These are phyloP conservation scores for Leucozona laternaria DNA, from an alignment of 2,888 invertebrate genomes.

Conservation along the genomic window DNA sequence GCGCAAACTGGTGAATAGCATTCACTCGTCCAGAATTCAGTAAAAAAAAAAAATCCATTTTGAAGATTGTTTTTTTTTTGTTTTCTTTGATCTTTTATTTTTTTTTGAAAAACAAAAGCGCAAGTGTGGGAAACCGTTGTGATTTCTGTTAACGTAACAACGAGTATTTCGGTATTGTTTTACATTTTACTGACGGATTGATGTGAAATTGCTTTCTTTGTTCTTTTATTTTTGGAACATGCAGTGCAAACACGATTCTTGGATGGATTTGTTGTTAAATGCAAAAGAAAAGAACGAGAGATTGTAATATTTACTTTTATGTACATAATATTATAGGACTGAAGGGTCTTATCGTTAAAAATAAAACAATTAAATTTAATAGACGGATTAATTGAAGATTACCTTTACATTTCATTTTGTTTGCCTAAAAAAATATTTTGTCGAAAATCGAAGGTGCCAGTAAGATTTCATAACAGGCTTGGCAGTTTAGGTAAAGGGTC, in stretches of 20 bases:
- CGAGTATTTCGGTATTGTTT: too few relatives aligned
- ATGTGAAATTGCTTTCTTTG: constrained; percentile 35
- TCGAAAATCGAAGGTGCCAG: too few relatives aligned
- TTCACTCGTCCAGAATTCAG: background rate
- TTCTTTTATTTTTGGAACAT: constrained; percentile 24
- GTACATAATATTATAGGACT: background rate
- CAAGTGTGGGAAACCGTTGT: constrained; percentile 36
- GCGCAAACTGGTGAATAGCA: background rate
- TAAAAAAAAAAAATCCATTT: constrained; percentile 26
- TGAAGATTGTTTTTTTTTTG: constrained; percentile 41
- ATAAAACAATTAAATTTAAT: background rate
- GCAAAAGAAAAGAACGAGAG: background rate
- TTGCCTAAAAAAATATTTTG: too few relatives aligned
- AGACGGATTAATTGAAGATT: background rate
- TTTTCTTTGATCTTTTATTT: background rate
- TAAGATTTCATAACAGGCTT: too few relatives aligned
- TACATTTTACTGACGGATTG: constrained; percentile 54
- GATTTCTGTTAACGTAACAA: too few relatives aligned
- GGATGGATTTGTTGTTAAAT: constrained; percentile 46
- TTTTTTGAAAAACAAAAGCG: background rate
- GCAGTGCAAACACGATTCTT: background rate
- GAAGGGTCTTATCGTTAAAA: background rate
- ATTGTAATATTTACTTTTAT: background rate
- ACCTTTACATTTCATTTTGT: too few relatives aligned
- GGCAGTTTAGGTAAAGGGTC: too few relatives aligned